Base-by-base conservation (phyloP, 2,113 vertebrate genomes). In the Echinops telfairi region DNA sequence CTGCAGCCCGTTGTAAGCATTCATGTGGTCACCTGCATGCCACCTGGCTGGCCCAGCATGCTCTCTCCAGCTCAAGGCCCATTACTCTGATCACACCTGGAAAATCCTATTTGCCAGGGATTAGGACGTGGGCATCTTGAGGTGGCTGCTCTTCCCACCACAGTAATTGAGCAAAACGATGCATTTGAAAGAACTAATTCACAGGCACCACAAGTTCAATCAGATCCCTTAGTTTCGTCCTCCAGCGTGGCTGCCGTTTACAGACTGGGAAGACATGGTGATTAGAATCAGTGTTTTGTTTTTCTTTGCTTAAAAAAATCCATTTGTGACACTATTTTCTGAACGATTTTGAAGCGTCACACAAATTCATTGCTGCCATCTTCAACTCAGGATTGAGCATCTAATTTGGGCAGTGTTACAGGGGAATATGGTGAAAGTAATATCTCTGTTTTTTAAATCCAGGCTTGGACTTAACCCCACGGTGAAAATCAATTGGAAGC, bases 381-480 rank as follows among this genome's bases (percentile, higher is more conserved):
- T 80, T 86, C 60, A 58, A 25, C 47, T 83, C 76, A 57, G 1
- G 90, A 77, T 76, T 53, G 87, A 90, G 16, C 40, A 62, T 62
- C 25, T 82, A 70, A 90, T 79, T 53, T 4, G 8, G 70, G 79
- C n/a, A 25, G 9, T 53, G 8, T 71, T 86, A 57, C 1, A 71
- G 91, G 84, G 73, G 86, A 0, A 90, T n/a, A 27, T 57, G 38
- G 82, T 71, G 92, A 33, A 0, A 27, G 3, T 71, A 79, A 11
- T 86, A 0, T 19, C 93, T 75, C 20, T 75, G 23, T 29, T 14
- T 73, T 95, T 80, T 93, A 91, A 90, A 94, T 83, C 70, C 83
- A 98, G 97, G 27, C 97, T 98, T 91, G 95, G 96, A 43, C 80
- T 98, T 73, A 97, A 87, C 96, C 76, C 95, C 85, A 96, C 95